Percentiles rank a stretch among this genome's conserved stretches.
phyloP scores from a whole-genome alignment of 2,797 vertebrate species.

The Eupleurogrammus muticus region DNA sequence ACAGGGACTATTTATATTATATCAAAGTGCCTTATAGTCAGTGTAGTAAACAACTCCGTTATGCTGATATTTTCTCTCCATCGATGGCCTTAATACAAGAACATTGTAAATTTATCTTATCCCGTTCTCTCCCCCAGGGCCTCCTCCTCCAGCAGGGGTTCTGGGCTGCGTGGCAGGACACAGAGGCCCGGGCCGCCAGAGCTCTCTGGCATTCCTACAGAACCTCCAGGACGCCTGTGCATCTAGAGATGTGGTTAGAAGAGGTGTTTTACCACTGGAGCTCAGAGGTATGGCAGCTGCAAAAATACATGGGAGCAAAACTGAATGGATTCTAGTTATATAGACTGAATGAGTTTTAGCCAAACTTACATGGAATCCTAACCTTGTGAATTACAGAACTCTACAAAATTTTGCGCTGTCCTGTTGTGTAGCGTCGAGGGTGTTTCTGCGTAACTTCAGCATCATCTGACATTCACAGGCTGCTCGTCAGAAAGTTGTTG shows the following conservation, averaged over 20 bases:
- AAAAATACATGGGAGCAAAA: neutral
- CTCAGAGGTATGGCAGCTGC: conserved; percentile 73
- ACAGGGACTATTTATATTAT: too few species aligned
- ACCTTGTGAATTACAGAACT: conserved; percentile 1
- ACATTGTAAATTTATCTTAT: conserved; percentile 41
- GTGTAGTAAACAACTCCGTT: too few species aligned
- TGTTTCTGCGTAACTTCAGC: too few species aligned
- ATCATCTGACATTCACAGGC: too few species aligned
- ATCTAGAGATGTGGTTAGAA: conserved; percentile 35
- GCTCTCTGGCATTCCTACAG: conserved; percentile 63
- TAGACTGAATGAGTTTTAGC: neutral
- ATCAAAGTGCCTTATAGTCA: too few species aligned
- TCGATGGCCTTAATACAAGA: too few species aligned
- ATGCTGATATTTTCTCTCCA: too few species aligned
- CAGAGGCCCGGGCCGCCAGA: conserved; percentile 70
- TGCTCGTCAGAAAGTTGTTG: neutral
- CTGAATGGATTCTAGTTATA: neutral
- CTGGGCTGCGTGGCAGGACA: conserved; percentile 41
- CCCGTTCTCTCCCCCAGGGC: conserved; percentile 35
- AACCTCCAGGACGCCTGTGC: conserved; percentile 47
- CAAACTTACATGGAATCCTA: neutral
- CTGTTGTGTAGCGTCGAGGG: too few species aligned
- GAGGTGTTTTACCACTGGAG: conserved; percentile 66
- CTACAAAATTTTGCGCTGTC: too few species aligned
- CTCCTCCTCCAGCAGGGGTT: conserved; percentile 48